Base-by-base conservation (phyloP, 2,113 vertebrate species). In the Odocoileus hemionus region DNA sequence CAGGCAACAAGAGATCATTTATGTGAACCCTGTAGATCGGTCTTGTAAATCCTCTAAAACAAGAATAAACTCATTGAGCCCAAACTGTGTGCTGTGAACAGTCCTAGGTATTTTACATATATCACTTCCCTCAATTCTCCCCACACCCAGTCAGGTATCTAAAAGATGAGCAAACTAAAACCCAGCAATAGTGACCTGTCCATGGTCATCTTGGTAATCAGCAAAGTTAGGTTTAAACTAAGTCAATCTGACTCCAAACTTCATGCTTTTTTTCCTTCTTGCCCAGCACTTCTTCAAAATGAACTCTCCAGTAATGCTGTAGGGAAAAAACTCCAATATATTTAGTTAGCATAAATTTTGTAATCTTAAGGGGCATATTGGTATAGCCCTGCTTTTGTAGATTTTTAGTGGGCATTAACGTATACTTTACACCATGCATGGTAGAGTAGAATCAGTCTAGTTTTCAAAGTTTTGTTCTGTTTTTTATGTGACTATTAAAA, bases 121-220 rank as follows among this genome's bases (percentile, higher is more conserved):
- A 39, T 33, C 52, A 88, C 36, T 19, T 92, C n/a, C 57, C 23
- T 74, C 23, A 39, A 70, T 33, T 39, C n/a, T 67, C 45, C 52
- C 50, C 58, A 76, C 13, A 86, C 30, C 26, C 45, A 93, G 26
- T 57, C 60, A 80, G 26, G 25, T 52, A 50, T 47, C 61, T 85
- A 64, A 80, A 61, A 87, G 28, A 93, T 91, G 52, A 95, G 61
- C 92, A 95, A 92, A 79, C 23, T 94, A 26, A 94, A 84, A n/a
- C 6, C 25, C 17, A 55, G 47, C 1, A 2, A 60, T 30, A 83
- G 8, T 87, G 80, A 78, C n/a, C 52, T 86, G 28, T 36, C 57
- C 11, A 5, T 26, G 43, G 15, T 55, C 19, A 74, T 82, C 52
- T 74, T 50, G 17, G 12, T 76, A 28, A 88, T 88, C 21, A 16